phyloP scores from a whole-genome alignment of 2,797 vertebrate species.

The Danio choprae region DNA sequence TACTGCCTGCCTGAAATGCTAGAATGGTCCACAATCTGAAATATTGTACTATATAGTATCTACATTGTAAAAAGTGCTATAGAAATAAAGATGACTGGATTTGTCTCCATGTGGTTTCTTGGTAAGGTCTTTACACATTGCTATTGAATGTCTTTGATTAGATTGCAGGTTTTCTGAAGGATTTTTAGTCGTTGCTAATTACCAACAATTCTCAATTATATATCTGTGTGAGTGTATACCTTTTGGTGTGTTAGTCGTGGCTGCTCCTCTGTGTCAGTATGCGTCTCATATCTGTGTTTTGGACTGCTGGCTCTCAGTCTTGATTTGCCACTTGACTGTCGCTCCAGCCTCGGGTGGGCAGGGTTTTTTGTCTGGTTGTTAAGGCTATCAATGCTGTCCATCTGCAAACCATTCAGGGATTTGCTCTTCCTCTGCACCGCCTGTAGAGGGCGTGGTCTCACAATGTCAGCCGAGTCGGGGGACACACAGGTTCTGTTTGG shows the following conservation, averaged over 20 bases:
- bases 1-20: too few relatives aligned
- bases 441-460: conserved; percentile 86
- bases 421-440: conserved; percentile 91
- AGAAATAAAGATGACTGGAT: too few relatives aligned
- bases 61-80: too few relatives aligned
- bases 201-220: not conserved
- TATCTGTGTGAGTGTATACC: conserved; percentile 60
- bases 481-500: conserved; percentile 70
- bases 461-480: conserved; percentile 77
- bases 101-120: too few relatives aligned
- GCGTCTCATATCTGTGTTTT: conserved; percentile 75
- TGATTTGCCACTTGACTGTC: conserved; percentile 81
- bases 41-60: too few relatives aligned
- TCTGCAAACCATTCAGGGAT: conserved; percentile 93
- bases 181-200: not conserved
- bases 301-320: conserved; percentile 82
- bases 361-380: conserved; percentile 77
- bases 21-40: too few relatives aligned
- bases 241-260: conserved; percentile 77
- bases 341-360: conserved; percentile 87
- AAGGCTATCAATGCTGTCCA: conserved; percentile 84
- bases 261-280: conserved; percentile 81
- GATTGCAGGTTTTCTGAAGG: not conserved
- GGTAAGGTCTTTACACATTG: too few relatives aligned
- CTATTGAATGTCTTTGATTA: too few relatives aligned